A percentile compares a stretch with the other conserved stretches of the same genome.
These are phyloP conservation scores for Stomorhina lunata DNA, from an alignment of 2,888 invertebrate genomes.

Conservation along the genomic window DNA sequence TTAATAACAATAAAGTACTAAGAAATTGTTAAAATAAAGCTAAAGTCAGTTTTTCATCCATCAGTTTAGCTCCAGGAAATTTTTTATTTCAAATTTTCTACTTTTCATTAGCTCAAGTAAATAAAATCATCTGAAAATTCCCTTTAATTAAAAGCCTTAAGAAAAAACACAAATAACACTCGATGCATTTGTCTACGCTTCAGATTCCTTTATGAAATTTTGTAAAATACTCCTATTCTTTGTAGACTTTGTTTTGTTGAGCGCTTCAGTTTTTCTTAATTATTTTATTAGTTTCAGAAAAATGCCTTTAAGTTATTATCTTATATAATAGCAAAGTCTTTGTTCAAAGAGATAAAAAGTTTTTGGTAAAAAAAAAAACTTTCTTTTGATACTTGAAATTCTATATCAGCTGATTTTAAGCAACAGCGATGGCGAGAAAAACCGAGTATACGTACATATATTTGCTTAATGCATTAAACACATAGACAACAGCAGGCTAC, in stretches of 20 bases:
- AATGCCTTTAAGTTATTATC: slow-evolving; percentile 48
- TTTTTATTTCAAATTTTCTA: not conserved
- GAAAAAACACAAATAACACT: not conserved
- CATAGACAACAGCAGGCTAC: too few relatives aligned
- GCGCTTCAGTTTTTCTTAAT: slow-evolving; percentile 30
- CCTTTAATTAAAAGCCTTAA: not conserved
- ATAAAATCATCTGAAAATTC: not conserved
- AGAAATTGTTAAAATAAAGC: too few relatives aligned
- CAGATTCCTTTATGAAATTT: not conserved
- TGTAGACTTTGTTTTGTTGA: not conserved
- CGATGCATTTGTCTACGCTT: too few relatives aligned
- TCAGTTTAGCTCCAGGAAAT: too few relatives aligned
- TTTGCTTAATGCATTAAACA: too few relatives aligned
- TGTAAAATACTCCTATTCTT: not conserved
- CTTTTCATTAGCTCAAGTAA: not conserved
- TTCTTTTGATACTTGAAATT: too few relatives aligned
- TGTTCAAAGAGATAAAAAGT: too few relatives aligned
- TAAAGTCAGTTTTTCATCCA: not conserved
- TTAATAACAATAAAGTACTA: too few relatives aligned
- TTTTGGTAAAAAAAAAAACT: too few relatives aligned
- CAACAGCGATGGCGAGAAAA: too few relatives aligned
- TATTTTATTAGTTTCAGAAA: slow-evolving; percentile 48
- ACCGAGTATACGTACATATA: too few relatives aligned
- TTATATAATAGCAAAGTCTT: not conserved
- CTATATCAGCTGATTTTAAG: too few relatives aligned